Evolutionary conservation across 2,888 invertebrate species (phyloP).

Genomic region (Plusia festucae): DNA sequence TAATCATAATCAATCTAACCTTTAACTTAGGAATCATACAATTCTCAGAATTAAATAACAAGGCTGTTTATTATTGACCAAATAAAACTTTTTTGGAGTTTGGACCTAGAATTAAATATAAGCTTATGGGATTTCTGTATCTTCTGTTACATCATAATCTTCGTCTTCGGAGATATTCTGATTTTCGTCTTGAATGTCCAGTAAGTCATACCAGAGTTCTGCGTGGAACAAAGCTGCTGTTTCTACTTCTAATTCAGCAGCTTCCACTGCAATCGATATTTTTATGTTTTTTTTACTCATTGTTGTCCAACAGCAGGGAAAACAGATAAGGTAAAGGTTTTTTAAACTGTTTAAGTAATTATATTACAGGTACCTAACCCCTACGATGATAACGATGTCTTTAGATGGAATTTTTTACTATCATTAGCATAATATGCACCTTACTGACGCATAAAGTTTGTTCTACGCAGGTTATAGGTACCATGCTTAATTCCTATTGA

Average conservation of each 20-base stretch:
- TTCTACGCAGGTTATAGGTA: no score
- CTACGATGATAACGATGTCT: no score
- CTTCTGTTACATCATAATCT: constrained; percentile 9
- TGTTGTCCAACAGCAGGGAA: no score
- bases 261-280: constrained; percentile 64
- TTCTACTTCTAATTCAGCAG: constrained; percentile 78
- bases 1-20: not conserved
- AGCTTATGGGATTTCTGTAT: not conserved
- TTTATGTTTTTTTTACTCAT: not conserved
- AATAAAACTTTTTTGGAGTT: not conserved
- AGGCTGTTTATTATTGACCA: not conserved
- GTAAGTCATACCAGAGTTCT: constrained; percentile 70
- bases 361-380: no score
- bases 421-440: no score
- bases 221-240: constrained; percentile 75
- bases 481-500: no score
- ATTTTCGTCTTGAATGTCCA: constrained; percentile 53
- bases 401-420: no score
- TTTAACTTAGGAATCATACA: not conserved
- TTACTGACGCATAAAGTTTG: no score
- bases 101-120: no score
- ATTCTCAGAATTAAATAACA: not conserved
- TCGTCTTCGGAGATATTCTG: constrained; percentile 42
- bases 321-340: no score
- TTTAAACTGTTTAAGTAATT: no score